phyloP scores from a whole-genome alignment of 2,797 vertebrate species.

The Macropus fuliginosus region DNA sequence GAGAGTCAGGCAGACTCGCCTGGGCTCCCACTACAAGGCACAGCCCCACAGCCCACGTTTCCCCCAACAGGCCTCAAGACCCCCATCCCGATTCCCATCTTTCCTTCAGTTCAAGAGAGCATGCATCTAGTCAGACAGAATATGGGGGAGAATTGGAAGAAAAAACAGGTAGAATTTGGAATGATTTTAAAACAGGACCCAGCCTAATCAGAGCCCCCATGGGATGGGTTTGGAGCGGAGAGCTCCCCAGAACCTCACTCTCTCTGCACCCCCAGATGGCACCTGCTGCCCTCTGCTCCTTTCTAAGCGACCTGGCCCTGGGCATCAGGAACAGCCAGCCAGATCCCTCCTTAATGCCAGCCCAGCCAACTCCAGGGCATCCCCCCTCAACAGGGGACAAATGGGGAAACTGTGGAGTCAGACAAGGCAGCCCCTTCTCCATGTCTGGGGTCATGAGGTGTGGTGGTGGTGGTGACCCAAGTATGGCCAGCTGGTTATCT shows the following conservation, averaged over 20 bases:
- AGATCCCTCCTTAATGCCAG: background rate
- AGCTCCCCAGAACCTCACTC: background rate
- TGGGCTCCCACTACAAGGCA: background rate
- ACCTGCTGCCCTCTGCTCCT: background rate
- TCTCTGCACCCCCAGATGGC: no score
- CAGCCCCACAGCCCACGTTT: background rate
- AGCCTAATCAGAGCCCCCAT: background rate
- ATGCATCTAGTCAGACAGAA: background rate
- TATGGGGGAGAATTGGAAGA: background rate
- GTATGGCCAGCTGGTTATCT: no score
- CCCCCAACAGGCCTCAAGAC: background rate
- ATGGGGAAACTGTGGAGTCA: background rate
- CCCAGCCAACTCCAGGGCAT: background rate
- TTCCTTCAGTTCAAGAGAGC: background rate
- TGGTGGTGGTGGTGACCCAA: background rate
- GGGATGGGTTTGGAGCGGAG: no score
- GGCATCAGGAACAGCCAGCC: background rate
- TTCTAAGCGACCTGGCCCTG: background rate
- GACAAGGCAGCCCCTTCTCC: background rate
- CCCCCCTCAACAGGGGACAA: background rate
- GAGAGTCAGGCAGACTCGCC: background rate
- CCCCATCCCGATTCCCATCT: background rate
- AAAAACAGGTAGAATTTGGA: accelerated
- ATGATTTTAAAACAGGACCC: background rate
- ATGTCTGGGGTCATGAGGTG: no score